Evolutionary conservation across 2,797 vertebrate species (phyloP), one percentile per base, ranked within the genome.

Genomic region (Pangasius larnaudii): DNA sequence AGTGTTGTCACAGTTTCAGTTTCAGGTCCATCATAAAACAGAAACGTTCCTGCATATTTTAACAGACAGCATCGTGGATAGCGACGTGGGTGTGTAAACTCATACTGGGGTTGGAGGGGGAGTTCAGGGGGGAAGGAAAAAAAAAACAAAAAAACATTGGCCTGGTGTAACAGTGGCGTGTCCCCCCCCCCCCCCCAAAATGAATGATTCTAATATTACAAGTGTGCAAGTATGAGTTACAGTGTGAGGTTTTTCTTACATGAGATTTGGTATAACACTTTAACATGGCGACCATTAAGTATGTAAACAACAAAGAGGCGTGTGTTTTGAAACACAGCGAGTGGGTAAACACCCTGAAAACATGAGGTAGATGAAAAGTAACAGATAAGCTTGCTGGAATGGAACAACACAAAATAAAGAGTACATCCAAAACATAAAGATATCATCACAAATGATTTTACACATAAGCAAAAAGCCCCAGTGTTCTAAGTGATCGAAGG

Each of bases 301-400:
- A 71, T 59, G 84, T 72, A 86, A 69, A 84, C 81, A 67, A 67
- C 82, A 71, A 69, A 53, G 63, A 24, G 42, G 58, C 2, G 10
- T 65, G 72, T 46, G 58, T 67, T 86, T 9, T 30, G 36, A 67
- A 86, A 86, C 74, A 86, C 65, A 42, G 59, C 30, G 27, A 84
- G 69, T 71, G 46, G 84, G 49, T 79, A 71, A 87, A 90, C 36
- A 90, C 86, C 84, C 89, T 75, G 36, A 77, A 77, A 81, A 81
- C 53, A 78, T 87, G 90, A 91, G 88, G 90, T 89, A 91, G 89
- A 85, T 91, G 85, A 89, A 85, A 89, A 88, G 61, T 88, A 90
- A 91, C 86, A 90, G 69, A 63, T 69, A 49, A 86, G 85, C 18
- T 78, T 67, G 53, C 71, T 46, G 77, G 78, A 90, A 85, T 90